A percentile compares a stretch with the other conserved stretches of the same genome.
These are phyloP conservation scores for Arrhamphus sclerolepis DNA, from an alignment of 2,797 vertebrate genomes.

Conservation along the genomic window DNA sequence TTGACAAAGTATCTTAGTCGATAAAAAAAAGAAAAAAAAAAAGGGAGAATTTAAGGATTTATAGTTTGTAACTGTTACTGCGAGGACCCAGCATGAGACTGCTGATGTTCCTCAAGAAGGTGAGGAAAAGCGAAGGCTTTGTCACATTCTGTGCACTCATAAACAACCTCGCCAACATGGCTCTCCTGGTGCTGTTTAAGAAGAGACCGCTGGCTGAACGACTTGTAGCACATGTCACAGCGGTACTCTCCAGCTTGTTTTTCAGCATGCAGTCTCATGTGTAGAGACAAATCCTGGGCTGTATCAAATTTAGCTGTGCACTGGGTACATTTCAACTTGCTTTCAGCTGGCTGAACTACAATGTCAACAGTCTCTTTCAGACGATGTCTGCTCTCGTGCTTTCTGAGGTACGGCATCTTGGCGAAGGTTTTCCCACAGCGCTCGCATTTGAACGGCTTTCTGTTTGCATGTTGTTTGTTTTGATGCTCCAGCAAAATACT, in stretches of 20 bases:
- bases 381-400: slow-evolving; percentile 69
- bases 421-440: slow-evolving; percentile 77
- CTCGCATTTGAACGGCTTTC: slow-evolving; percentile 72
- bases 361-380: slow-evolving; percentile 15
- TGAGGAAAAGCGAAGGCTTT: slow-evolving; percentile 85
- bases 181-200: slow-evolving; percentile 82
- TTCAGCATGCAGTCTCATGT: slow-evolving; percentile 73
- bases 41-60: slow-evolving; percentile 9
- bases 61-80: slow-evolving; percentile 33
- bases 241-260: slow-evolving; percentile 64
- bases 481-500: slow-evolving; percentile 78
- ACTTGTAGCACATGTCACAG: slow-evolving; percentile 86
- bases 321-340: slow-evolving; percentile 59
- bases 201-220: slow-evolving; percentile 69
- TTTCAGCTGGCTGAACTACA: not conserved
- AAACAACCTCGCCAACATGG: slow-evolving; percentile 84
- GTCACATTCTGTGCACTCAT: slow-evolving; percentile 86
- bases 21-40: too few species aligned
- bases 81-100: slow-evolving; percentile 65
- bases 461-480: slow-evolving; percentile 63
- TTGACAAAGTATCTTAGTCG: slow-evolving; percentile 31
- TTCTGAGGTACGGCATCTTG: slow-evolving; percentile 66
- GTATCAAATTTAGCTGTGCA: slow-evolving; percentile 58
- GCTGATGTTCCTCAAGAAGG: slow-evolving; percentile 82
- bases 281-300: slow-evolving; percentile 62